These are phyloP conservation scores for Mionectes macconnelli DNA, from an alignment of 2,113 vertebrate species.

Conservation along the genomic window DNA sequence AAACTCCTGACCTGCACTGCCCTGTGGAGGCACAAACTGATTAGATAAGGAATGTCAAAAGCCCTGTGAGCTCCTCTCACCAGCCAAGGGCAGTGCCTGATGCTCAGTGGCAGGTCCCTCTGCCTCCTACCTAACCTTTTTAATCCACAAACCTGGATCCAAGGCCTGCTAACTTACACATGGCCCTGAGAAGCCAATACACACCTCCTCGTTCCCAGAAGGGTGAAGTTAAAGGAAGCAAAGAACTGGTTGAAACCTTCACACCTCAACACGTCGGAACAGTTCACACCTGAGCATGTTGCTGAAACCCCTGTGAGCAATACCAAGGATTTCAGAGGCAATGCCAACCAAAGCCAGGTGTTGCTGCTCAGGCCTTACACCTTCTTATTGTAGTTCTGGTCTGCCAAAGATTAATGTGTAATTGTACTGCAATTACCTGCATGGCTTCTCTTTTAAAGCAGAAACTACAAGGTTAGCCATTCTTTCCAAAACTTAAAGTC, in stretches of 20 bases:
- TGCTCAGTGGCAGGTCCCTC: neutral
- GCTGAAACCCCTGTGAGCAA: neutral
- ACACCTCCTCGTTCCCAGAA: neutral
- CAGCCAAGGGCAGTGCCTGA: neutral
- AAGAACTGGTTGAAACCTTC: neutral
- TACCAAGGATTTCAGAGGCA: neutral
- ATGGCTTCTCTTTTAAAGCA: conserved; percentile 33
- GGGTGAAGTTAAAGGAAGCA: neutral
- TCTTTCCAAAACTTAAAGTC: conserved; percentile 48
- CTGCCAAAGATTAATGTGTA: conserved; percentile 40
- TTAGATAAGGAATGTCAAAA: neutral
- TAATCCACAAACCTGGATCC: neutral
- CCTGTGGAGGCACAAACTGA: neutral
- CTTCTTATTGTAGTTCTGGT: conserved; percentile 55
- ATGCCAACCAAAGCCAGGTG: neutral
- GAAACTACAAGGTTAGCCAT: conserved; percentile 46
- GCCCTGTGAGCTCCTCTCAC: neutral
- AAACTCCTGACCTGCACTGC: neutral
- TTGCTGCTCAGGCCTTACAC: conserved; percentile 9
- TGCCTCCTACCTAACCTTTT: neutral
- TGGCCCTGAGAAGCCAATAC: neutral
- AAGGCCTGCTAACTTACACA: neutral
- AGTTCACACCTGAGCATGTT: neutral
- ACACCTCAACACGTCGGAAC: neutral
- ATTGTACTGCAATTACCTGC: conserved; percentile 20